phyloP scores from a whole-genome alignment of 2,888 invertebrate genomes.

The Baronia brevicornis region DNA sequence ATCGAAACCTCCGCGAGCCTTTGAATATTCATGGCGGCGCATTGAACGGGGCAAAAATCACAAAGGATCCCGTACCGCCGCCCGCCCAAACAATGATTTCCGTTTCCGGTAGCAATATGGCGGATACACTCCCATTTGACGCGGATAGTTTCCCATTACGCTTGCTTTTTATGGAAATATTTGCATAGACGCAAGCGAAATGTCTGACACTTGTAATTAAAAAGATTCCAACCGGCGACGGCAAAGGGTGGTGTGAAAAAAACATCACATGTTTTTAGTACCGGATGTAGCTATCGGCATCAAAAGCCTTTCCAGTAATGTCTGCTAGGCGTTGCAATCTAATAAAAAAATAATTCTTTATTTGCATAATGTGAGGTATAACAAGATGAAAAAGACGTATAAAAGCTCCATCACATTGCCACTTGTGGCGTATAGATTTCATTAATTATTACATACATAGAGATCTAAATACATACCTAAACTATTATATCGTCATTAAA shows the following conservation, averaged over 20 bases:
- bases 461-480: too few species aligned
- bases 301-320: too few species aligned
- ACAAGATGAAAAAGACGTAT: too few species aligned
- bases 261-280: neutral
- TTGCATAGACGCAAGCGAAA: slow-evolving; percentile 12
- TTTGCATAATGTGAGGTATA: too few species aligned
- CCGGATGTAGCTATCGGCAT: too few species aligned
- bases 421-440: too few species aligned
- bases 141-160: slow-evolving; percentile 21
- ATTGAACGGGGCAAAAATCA: slow-evolving; percentile 16
- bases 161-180: slow-evolving; percentile 10
- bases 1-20: slow-evolving; percentile 3
- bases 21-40: slow-evolving; percentile 10
- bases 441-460: too few species aligned
- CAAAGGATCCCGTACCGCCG: slow-evolving; percentile 20
- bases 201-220: slow-evolving; percentile 13
- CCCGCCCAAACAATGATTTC: slow-evolving; percentile 44
- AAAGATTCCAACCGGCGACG: slow-evolving; percentile 4
- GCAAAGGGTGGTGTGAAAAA: slow-evolving; percentile 6
- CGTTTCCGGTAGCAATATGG: slow-evolving; percentile 49
- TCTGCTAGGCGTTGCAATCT: too few species aligned
- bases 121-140: slow-evolving; percentile 20
- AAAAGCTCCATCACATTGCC: too few species aligned
- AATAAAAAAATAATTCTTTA: too few species aligned
- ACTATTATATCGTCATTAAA: too few species aligned